Conservation (phyloP, 2,888 invertebrate species). For the Campoplex nolae region DNA sequence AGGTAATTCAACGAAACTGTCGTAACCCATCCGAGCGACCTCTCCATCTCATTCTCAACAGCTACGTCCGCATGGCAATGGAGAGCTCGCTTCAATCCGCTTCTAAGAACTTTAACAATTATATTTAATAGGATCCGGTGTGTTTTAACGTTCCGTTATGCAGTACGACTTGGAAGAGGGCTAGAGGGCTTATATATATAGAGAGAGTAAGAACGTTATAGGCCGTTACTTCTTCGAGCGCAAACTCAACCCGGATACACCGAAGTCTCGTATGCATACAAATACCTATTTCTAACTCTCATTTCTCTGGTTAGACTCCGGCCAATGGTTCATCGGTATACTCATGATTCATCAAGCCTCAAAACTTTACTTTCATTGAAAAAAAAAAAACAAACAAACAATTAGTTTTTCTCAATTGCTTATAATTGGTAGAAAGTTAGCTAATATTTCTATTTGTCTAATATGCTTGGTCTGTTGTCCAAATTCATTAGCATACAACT, state of each 20-base stretch:
- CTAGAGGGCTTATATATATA: background rate
- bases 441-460: background rate
- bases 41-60: conserved; percentile 37
- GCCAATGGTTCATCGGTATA: background rate
- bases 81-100: conserved; percentile 56
- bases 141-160: conserved; percentile 50
- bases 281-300: conserved; percentile 6
- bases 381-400: background rate
- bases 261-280: conserved; percentile 26
- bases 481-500: conserved; percentile 27
- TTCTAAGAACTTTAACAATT: conserved; percentile 82
- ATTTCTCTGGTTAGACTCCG: background rate
- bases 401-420: background rate
- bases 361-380: background rate
- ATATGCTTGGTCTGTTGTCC: conserved; percentile 22
- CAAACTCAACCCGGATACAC: conserved; percentile 30
- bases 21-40: conserved; percentile 75
- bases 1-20: conserved; percentile 79
- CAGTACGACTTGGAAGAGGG: conserved; percentile 32
- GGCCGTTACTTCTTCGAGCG: conserved; percentile 10
- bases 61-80: conserved; percentile 17
- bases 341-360: background rate
- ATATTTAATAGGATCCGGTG: conserved; percentile 81
- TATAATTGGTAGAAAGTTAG: too few relatives aligned
- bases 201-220: conserved; percentile 3